Conservation (phyloP, 2,113 vertebrate genomes). For the Colossoma macropomum region DNA sequence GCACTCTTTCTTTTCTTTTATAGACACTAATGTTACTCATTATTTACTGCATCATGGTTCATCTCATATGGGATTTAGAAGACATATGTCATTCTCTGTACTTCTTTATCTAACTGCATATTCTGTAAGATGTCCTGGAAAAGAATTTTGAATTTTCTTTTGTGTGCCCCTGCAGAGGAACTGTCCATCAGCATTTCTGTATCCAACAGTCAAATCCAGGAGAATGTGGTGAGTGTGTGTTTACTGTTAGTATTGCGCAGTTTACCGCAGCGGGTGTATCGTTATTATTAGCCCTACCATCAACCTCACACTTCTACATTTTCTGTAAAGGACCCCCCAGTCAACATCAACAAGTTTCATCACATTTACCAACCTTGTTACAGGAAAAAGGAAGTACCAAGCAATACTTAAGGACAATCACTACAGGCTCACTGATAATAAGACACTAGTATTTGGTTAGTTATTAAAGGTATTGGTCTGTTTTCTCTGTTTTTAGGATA, state of each 20-base stretch:
- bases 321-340: conserved; percentile 5
- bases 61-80: too few relatives aligned
- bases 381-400: not conserved
- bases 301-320: conserved; percentile 59
- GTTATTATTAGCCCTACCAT: conserved; percentile 1
- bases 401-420: not conserved
- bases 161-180: conserved; percentile 83
- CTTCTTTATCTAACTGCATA: not conserved
- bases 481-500: conserved; percentile 81
- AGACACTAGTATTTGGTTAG: not conserved
- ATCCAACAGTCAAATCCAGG: conserved; percentile 95
- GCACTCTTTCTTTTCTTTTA: too few relatives aligned
- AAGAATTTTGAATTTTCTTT: not conserved
- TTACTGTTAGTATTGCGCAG: conserved; percentile 54
- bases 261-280: conserved; percentile 54
- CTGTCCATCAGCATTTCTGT: conserved; percentile 97
- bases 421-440: not conserved
- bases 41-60: too few relatives aligned
- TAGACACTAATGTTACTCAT: too few relatives aligned
- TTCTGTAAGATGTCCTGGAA: not conserved
- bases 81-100: too few relatives aligned
- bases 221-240: conserved; percentile 92
- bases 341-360: not conserved
- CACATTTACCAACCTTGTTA: not conserved
- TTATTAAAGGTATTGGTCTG: conserved; percentile 27